Base-by-base conservation (phyloP, 2,113 vertebrate genomes). In the Aspidoscelis tigris region DNA sequence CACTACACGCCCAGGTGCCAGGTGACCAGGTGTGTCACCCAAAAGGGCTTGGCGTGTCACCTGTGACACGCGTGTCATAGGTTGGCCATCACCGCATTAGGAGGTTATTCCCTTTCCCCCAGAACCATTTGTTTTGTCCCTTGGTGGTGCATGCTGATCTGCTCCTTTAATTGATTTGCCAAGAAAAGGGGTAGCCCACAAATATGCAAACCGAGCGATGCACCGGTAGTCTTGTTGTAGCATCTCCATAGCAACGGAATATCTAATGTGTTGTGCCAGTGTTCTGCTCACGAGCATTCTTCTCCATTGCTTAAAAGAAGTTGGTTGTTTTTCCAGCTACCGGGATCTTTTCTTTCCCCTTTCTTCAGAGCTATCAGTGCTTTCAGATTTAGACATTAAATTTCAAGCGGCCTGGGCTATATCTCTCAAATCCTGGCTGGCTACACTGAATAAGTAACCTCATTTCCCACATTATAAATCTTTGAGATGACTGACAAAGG, bases 171-270 rank as follows among this genome's bases (percentile, higher is more conserved):
- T 7, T 89, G 55, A 21, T 86, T 90, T 85, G 77, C 81, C 87
- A 80, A 83, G 87, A 78, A 89, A 74, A 79, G 82, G 68, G 1
- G 1, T 76, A 90, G 22, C 70, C 20, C 24, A 92, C 91, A 92
- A 86, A 87, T 92, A 90, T 92, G 88, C 92, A 70, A 90, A 87
- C n/a, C 76, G 77, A 83, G 43, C 24, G 39, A 58, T 88, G 73
- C 80, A 89, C 65, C 41, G 50, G 33, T 75, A 92, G 76, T 77
- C 87, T 86, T 91, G 93, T 92, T 89, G 80, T 91, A 53, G 41
- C 80, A 66, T 86, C 71, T 41, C 76, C 76, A 20, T 65, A 83
- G 79, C 82, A 81, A 90, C 50, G n/a, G 85, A 87, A 88, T 82
- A 72, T 91, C 64, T 88, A 75, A 79, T 86, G 65, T 89, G 84